phyloP scores from a whole-genome alignment of 1,140 invertebrate species.

The Lineus longissimus region DNA sequence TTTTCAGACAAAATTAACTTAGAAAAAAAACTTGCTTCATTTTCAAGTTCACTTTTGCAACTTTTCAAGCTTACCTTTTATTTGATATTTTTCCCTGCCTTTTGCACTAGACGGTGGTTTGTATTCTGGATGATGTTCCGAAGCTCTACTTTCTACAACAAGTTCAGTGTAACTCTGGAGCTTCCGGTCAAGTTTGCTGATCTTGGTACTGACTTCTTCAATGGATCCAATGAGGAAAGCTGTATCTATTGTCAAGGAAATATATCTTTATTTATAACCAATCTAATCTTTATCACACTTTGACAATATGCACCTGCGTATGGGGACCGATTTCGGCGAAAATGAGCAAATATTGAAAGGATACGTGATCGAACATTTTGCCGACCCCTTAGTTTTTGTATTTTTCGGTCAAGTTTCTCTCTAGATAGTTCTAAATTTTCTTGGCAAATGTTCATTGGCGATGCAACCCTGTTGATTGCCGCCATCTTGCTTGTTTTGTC shows the following conservation, averaged over 20 bases:
- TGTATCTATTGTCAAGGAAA: slow-evolving; percentile 13
- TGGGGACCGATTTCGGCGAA: too few species aligned
- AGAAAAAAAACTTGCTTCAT: too few species aligned
- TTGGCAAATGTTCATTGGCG: slow-evolving; percentile 44
- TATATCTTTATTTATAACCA: background rate
- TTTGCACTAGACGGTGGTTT: slow-evolving; percentile 25
- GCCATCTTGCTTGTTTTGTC: slow-evolving; percentile 31
- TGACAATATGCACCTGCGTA: too few species aligned
- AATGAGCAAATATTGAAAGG: background rate
- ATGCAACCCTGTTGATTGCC: slow-evolving; percentile 40
- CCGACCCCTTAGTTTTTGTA: background rate
- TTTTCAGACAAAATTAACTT: too few species aligned
- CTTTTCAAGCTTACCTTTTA: slow-evolving; percentile 36
- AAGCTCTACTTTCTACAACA: slow-evolving; percentile 40
- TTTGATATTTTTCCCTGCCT: slow-evolving; percentile 31
- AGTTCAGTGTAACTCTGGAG: slow-evolving; percentile 42
- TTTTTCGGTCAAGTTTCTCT: slow-evolving; percentile 6
- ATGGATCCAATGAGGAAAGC: slow-evolving; percentile 51
- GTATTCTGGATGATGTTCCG: slow-evolving; percentile 27
- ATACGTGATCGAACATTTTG: slow-evolving; percentile 5
- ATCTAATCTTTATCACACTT: too few species aligned
- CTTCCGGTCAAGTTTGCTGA: slow-evolving; percentile 42
- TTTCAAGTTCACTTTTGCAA: too few species aligned
- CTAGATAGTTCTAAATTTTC: slow-evolving; percentile 24
- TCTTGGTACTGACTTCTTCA: slow-evolving; percentile 45